Conservation (phyloP, 2,888 invertebrate species). For the Caenorhabditis japonica region DNA sequence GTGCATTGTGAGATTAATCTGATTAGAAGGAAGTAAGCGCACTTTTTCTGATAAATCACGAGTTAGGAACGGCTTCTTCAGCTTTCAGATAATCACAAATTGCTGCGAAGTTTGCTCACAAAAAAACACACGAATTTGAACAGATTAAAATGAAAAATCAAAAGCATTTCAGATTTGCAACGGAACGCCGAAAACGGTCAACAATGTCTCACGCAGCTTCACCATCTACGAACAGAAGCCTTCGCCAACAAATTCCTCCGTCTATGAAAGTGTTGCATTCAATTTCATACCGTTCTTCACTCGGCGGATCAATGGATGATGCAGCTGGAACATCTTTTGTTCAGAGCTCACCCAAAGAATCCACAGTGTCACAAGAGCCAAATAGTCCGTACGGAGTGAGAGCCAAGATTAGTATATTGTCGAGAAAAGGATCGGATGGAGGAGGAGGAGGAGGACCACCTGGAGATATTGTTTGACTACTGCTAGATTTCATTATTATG, state of each 20-base stretch:
- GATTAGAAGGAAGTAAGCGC: constrained; percentile 8
- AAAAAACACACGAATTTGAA: background rate
- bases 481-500: no score
- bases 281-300: constrained; percentile 70
- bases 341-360: constrained; percentile 54
- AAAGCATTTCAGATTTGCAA: constrained; percentile 67
- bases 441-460: constrained; percentile 2
- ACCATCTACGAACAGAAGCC: constrained; percentile 68
- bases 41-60: constrained; percentile 22
- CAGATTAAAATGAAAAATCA: background rate
- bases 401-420: constrained; percentile 42
- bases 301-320: constrained; percentile 70
- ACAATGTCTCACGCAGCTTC: constrained; percentile 75
- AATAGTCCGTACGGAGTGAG: constrained; percentile 49
- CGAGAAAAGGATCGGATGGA: constrained; percentile 31
- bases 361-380: constrained; percentile 45
- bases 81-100: background rate
- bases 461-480: constrained; percentile 36
- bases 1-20: constrained; percentile 28
- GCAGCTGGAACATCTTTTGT: constrained; percentile 46
- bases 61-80: constrained; percentile 37
- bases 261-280: constrained; percentile 74
- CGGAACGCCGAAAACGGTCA: constrained; percentile 73
- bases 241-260: constrained; percentile 67
- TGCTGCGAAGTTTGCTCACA: constrained; percentile 7